These are phyloP conservation scores for Oxyura jamaicensis DNA, from an alignment of 2,113 vertebrate genomes.

Conservation along the genomic window DNA sequence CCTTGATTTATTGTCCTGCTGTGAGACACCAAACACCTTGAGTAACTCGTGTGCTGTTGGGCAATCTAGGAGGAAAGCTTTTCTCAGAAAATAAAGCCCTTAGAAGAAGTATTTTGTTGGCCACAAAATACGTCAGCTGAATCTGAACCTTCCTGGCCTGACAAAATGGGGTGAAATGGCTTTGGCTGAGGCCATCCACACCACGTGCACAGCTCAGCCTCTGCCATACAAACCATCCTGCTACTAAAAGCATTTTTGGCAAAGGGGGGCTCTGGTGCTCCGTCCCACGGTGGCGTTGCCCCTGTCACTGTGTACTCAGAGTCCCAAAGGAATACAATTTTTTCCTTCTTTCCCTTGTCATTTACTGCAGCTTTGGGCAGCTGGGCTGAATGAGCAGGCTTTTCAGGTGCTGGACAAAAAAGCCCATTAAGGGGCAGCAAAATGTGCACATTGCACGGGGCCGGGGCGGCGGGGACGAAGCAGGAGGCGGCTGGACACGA, in stretches of 20 bases:
- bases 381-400: background rate
- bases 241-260: background rate
- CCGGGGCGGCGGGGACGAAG: background rate
- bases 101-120: background rate
- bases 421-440: background rate
- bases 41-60: background rate
- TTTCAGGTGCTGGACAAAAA: background rate
- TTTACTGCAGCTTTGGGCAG: background rate
- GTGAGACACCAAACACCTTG: background rate
- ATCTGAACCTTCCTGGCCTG: background rate
- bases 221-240: background rate
- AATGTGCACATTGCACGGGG: background rate
- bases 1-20: background rate
- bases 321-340: background rate
- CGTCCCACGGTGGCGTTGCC: background rate
- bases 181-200: background rate
- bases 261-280: conserved; percentile 15
- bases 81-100: background rate
- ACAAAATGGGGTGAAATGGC: too few relatives aligned
- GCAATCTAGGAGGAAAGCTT: background rate
- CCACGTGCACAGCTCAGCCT: conserved; percentile 10
- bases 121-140: background rate
- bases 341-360: conserved; percentile 3
- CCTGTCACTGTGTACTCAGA: conserved; percentile 4
- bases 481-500: conserved; percentile 2